Evolutionary conservation across 2,888 invertebrate genomes (phyloP).

Genomic region (Epistrophe grossulariae): DNA sequence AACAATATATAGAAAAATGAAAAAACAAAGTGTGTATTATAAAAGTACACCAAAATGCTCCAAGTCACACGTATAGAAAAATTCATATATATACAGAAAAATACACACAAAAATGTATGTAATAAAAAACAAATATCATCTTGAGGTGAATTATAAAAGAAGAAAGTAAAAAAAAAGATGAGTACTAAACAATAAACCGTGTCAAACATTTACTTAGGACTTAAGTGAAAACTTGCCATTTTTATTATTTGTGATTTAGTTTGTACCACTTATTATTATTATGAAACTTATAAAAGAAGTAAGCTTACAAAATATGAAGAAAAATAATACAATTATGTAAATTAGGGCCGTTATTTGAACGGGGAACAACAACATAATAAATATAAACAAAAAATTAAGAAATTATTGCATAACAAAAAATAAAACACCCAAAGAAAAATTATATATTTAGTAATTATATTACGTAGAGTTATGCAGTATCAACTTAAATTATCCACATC

Average conservation of each 20-base stretch:
- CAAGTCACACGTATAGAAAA: slow-evolving; percentile 44
- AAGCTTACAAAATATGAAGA: slow-evolving; percentile 42
- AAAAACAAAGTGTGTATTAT: slow-evolving; percentile 26
- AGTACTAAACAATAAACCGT: slow-evolving; percentile 77
- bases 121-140: slow-evolving; percentile 32
- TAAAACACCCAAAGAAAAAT: slow-evolving; percentile 20
- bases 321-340: slow-evolving; percentile 65
- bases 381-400: slow-evolving; percentile 48
- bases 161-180: slow-evolving; percentile 51
- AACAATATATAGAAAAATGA: slow-evolving; percentile 31
- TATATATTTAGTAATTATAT: slow-evolving; percentile 63
- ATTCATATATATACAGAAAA: slow-evolving; percentile 32
- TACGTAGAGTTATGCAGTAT: slow-evolving; percentile 60
- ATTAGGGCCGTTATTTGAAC: slow-evolving; percentile 77
- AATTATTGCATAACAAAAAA: slow-evolving; percentile 62
- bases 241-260: slow-evolving; percentile 74
- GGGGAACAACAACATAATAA: slow-evolving; percentile 76
- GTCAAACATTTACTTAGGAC: slow-evolving; percentile 77
- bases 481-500: slow-evolving; percentile 58
- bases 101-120: slow-evolving; percentile 34
- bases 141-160: slow-evolving; percentile 46
- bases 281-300: slow-evolving; percentile 45
- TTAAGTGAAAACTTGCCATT: slow-evolving; percentile 77
- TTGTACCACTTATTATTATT: slow-evolving; percentile 62
- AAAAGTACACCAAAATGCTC: slow-evolving; percentile 33